Percentiles rank a stretch among this genome's conserved stretches.
Conservation (phyloP, 2,797 vertebrate species). For the Microctenopoma stevenorrisi region DNA sequence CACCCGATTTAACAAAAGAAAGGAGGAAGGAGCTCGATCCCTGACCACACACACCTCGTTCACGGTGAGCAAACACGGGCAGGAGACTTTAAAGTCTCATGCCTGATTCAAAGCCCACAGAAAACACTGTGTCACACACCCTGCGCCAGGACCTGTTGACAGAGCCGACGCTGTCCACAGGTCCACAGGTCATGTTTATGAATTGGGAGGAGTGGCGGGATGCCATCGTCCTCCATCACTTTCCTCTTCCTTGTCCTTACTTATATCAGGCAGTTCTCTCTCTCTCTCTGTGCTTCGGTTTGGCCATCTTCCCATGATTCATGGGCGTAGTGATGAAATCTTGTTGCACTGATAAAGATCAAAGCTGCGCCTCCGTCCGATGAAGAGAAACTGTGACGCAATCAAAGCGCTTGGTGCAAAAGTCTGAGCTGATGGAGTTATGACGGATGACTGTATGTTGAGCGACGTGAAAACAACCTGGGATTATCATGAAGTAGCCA, state of each 20-base stretch:
- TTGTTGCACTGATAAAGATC: slow-evolving; percentile 53
- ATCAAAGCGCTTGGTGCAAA: slow-evolving; percentile 64
- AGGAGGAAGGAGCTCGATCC: slow-evolving; percentile 65
- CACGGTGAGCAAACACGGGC: slow-evolving; percentile 74
- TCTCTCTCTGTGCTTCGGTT: slow-evolving; percentile 9
- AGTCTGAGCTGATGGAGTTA: slow-evolving; percentile 64
- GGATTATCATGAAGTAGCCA: slow-evolving; percentile 27
- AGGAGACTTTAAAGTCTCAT: slow-evolving; percentile 69
- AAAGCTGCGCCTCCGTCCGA: slow-evolving; percentile 53
- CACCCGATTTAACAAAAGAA: slow-evolving; percentile 72
- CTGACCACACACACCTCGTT: slow-evolving; percentile 67
- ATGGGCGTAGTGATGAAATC: slow-evolving; percentile 59
- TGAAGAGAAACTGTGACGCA: slow-evolving; percentile 67
- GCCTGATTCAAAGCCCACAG: slow-evolving; percentile 54
- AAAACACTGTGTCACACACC: slow-evolving; percentile 35
- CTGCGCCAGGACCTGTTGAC: slow-evolving; percentile 54
- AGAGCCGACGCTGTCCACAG: slow-evolving; percentile 51
- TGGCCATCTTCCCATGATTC: slow-evolving; percentile 52
- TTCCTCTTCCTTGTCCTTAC: slow-evolving; percentile 67
- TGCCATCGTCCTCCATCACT: slow-evolving; percentile 71
- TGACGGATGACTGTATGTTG: slow-evolving; percentile 3
- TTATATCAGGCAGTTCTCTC: slow-evolving; percentile 30
- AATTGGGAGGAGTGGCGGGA: slow-evolving; percentile 81
- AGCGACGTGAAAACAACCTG: slow-evolving; percentile 13
- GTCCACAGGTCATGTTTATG: slow-evolving; percentile 86